A percentile compares a stretch with the other conserved stretches of the same genome.
Conservation (phyloP, 2,888 invertebrate genomes). For the Sceliomorpha sp. region DNA sequence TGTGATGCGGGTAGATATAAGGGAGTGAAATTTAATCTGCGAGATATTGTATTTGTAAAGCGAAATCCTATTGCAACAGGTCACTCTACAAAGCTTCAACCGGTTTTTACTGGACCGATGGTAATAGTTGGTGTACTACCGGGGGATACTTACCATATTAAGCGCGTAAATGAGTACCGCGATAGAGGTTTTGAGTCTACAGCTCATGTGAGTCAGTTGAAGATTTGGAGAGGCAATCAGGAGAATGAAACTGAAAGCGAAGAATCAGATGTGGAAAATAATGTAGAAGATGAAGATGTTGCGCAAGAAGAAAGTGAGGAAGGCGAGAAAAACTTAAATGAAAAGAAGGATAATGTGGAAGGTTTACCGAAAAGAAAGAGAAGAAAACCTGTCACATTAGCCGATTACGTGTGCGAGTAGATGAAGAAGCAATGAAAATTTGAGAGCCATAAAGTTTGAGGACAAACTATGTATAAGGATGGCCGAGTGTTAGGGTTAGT, state of each 20-base stretch:
- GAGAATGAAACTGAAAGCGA: conserved; percentile 1
- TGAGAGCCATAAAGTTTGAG: too few species aligned
- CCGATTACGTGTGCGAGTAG: too few species aligned
- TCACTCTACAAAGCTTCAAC: conserved; percentile 15
- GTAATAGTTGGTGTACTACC: conserved; percentile 1
- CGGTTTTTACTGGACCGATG: conserved; percentile 6
- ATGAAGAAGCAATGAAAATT: too few species aligned
- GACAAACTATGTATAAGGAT: too few species aligned
- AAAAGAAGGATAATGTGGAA: too few species aligned
- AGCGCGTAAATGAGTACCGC: conserved; percentile 4
- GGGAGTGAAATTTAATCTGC: neutral
- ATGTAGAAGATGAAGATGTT: too few species aligned
- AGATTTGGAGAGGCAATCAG: conserved; percentile 9
- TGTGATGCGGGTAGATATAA: conserved; percentile 3
- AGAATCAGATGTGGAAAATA: conserved; percentile 1
- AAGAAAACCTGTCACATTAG: too few species aligned
- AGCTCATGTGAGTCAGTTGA: conserved; percentile 5
- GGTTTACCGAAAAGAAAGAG: too few species aligned
- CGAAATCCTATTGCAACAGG: conserved; percentile 9
- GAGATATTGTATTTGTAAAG: conserved; percentile 17
- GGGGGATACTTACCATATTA: too few species aligned
- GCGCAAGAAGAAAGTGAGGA: too few species aligned
- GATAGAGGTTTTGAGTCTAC: conserved; percentile 9
- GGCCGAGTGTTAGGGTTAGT: too few species aligned
- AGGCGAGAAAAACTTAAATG: too few species aligned